phyloP scores from a whole-genome alignment of 2,797 vertebrate species.

The Orientallactaga sibirica region DNA sequence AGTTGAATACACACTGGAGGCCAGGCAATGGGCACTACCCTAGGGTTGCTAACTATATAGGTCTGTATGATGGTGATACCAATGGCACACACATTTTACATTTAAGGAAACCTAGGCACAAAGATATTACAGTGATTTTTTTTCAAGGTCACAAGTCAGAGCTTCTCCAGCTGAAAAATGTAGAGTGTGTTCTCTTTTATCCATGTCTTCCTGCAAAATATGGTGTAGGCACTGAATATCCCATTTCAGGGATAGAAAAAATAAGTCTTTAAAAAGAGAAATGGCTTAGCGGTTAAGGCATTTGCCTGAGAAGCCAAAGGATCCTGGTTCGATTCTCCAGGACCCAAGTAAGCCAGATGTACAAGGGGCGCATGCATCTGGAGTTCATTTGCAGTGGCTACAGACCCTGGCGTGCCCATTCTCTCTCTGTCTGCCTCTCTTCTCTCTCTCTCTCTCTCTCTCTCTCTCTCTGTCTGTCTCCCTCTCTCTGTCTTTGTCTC shows the following conservation, averaged over 20 bases:
- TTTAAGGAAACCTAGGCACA: conserved; percentile 11
- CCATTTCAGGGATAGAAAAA: background rate
- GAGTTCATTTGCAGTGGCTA: too few species aligned
- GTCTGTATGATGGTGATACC: background rate
- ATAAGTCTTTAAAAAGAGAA: background rate
- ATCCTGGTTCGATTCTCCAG: too few species aligned
- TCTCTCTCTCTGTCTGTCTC: too few species aligned
- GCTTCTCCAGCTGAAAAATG: background rate
- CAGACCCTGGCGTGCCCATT: too few species aligned
- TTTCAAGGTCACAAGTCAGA: background rate
- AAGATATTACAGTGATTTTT: background rate
- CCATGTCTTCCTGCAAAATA: background rate
- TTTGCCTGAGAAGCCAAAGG: too few species aligned
- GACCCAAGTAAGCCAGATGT: too few species aligned
- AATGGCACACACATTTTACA: background rate
- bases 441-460: too few species aligned
- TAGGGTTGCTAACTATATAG: background rate
- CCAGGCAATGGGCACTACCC: background rate
- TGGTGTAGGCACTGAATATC: background rate
- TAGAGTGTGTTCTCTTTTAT: background rate
- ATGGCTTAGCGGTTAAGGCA: too few species aligned
- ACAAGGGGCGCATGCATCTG: too few species aligned
- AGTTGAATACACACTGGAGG: background rate
- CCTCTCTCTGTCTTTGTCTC: too few species aligned
- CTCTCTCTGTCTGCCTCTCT: too few species aligned